These are phyloP conservation scores for Hiodon tergisus DNA, from an alignment of 2,113 vertebrate genomes.

Conservation along the genomic window DNA sequence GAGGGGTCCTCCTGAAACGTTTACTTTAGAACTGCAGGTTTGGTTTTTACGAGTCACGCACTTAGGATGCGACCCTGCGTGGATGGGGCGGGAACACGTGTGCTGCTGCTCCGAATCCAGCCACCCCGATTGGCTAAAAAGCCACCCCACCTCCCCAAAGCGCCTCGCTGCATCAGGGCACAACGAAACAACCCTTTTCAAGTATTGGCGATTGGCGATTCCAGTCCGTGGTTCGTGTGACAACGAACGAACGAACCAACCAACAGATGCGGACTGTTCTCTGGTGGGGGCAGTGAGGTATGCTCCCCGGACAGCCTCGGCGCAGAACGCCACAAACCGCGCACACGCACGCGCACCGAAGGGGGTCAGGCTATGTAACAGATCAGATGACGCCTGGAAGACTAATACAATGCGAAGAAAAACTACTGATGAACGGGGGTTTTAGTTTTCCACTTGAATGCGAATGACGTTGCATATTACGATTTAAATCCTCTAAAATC, in stretches of 20 bases:
- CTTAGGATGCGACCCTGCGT: slow-evolving; percentile 5
- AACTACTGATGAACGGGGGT: not conserved
- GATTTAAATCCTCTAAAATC: slow-evolving; percentile 49
- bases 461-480: slow-evolving; percentile 27
- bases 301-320: slow-evolving; percentile 26
- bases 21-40: not conserved
- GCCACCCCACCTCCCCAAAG: slow-evolving; percentile 23
- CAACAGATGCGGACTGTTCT: not conserved
- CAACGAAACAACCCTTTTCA: slow-evolving; percentile 45
- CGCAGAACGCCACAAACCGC: slow-evolving; percentile 43
- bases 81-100: not conserved
- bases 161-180: slow-evolving; percentile 28
- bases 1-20: not conserved
- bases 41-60: slow-evolving; percentile 15
- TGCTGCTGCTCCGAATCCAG: not conserved
- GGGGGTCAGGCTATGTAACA: slow-evolving; percentile 51
- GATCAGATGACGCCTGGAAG: slow-evolving; percentile 55
- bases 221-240: slow-evolving; percentile 37
- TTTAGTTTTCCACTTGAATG: slow-evolving; percentile 27
- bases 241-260: slow-evolving; percentile 36
- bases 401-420: slow-evolving; percentile 29
- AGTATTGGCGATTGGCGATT: slow-evolving; percentile 59
- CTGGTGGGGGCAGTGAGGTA: not conserved
- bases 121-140: not conserved
- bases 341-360: slow-evolving; percentile 23